Percentiles rank a stretch among this genome's conserved stretches.
Conservation (phyloP, 2,113 vertebrate species). For the Apodemus speciosus region DNA sequence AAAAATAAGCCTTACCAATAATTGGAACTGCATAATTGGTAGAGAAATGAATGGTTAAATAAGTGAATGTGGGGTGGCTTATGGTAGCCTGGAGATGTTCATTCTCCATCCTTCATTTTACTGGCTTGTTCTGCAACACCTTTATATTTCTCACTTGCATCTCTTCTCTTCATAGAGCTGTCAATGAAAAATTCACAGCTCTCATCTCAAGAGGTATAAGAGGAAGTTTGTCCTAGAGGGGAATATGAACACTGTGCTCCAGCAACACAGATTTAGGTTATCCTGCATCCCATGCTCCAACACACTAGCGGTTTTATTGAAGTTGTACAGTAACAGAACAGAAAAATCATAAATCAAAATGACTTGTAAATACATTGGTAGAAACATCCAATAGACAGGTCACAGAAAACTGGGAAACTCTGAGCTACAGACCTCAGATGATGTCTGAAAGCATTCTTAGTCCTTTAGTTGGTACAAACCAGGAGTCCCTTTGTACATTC, state of each 20-base stretch:
- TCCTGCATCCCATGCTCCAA: neutral
- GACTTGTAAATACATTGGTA: neutral
- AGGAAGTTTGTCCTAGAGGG: neutral
- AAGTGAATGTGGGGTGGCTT: fast-evolving
- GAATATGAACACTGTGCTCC: too few species aligned
- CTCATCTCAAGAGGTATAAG: neutral
- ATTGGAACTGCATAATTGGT: neutral
- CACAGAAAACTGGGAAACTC: neutral
- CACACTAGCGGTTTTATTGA: too few species aligned
- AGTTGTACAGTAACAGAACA: neutral
- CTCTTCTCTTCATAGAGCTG: neutral
- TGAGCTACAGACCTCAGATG: neutral
- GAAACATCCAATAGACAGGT: neutral
- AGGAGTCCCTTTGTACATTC: neutral
- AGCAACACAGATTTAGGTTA: neutral
- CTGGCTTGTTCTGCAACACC: neutral
- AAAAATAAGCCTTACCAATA: neutral
- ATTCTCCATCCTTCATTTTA: neutral
- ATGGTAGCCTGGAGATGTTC: neutral
- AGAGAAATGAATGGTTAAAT: neutral
- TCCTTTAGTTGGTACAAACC: neutral
- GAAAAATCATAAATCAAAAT: neutral
- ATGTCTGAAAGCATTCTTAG: neutral
- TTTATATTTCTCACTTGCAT: neutral
- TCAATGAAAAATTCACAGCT: neutral